phyloP scores from a whole-genome alignment of 2,797 vertebrate genomes.

The Crocidura indochinensis region DNA sequence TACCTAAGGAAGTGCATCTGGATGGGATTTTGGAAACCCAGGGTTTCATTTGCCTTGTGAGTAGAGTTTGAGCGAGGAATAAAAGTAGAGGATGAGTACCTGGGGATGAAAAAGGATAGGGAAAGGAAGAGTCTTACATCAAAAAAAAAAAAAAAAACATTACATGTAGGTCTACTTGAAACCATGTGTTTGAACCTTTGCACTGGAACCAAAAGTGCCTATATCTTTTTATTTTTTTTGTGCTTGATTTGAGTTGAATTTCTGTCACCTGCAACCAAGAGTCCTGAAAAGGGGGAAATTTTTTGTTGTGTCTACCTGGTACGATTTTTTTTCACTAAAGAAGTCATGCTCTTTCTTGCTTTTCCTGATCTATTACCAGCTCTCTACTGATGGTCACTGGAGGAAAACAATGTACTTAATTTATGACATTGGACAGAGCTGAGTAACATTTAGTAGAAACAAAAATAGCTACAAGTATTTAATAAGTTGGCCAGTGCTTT shows the following conservation, averaged over 20 bases:
- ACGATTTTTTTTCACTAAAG: background rate
- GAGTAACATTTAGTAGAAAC: background rate
- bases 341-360: background rate
- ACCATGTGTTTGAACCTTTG: background rate
- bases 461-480: conserved; percentile 43
- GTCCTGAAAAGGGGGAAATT: background rate
- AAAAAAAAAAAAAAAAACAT: no score
- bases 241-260: background rate
- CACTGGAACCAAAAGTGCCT: background rate
- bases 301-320: background rate
- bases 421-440: conserved; percentile 21
- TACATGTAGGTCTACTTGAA: background rate
- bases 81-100: background rate
- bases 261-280: no score
- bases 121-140: background rate
- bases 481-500: conserved; percentile 43
- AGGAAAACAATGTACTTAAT: conserved; percentile 8
- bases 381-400: background rate
- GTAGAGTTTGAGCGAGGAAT: background rate
- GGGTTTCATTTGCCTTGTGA: background rate
- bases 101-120: background rate
- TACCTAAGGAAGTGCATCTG: background rate
- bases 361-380: background rate
- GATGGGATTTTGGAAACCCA: no score
- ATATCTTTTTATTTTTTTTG: background rate